Evolutionary conservation across 2,113 vertebrate species (phyloP).

Genomic region (Tachuris rubrigastra): DNA sequence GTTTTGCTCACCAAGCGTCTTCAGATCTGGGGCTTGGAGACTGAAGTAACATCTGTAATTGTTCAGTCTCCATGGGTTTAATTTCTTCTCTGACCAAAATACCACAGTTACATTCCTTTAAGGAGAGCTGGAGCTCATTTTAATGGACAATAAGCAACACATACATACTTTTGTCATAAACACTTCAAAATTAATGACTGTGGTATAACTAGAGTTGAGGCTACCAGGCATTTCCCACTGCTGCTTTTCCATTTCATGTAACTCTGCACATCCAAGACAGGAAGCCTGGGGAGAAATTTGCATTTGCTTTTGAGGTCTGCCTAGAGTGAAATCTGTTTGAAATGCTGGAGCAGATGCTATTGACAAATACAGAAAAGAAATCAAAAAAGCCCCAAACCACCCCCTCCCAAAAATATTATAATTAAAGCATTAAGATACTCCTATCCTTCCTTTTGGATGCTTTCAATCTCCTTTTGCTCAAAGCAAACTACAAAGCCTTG

Average conservation of each 20-base stretch:
- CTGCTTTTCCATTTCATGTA: not conserved
- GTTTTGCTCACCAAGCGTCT: not conserved
- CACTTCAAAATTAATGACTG: constrained; percentile 13
- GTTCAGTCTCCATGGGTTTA: not conserved
- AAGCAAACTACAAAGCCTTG: not conserved
- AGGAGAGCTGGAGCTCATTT: not conserved
- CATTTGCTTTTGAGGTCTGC: constrained; percentile 40
- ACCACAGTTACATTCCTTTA: not conserved
- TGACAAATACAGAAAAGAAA: constrained; percentile 17
- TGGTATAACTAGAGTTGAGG: not conserved
- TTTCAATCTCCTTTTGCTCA: not conserved
- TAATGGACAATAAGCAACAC: not conserved
- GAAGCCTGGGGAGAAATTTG: constrained; percentile 16
- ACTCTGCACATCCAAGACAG: not conserved
- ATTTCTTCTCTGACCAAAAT: not conserved
- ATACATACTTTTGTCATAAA: not conserved
- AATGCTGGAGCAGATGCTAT: constrained; percentile 18
- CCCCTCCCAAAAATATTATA: not conserved
- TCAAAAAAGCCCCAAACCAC: not conserved
- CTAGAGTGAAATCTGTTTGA: not conserved
- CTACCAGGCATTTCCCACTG: not conserved
- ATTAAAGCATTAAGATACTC: not conserved
- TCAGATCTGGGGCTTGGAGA: not conserved
- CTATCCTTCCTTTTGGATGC: not conserved
- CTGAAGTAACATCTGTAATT: not conserved